Conservation (phyloP, 2,888 invertebrate species). For the Zhuqinia jingwanae region DNA sequence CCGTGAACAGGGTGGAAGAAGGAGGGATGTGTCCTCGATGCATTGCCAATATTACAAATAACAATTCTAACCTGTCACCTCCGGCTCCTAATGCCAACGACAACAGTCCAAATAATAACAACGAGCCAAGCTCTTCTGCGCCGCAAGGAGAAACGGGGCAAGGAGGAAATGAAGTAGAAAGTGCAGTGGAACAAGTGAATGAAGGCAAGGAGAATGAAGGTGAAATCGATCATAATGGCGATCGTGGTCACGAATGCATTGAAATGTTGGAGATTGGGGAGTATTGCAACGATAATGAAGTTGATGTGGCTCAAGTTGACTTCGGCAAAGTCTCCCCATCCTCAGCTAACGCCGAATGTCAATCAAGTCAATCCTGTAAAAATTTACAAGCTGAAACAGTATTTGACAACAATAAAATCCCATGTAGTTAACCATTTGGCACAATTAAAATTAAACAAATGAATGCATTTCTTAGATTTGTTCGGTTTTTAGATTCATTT, state of each 20-base stretch:
- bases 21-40: conserved; percentile 39
- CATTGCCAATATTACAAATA: conserved; percentile 31
- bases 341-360: not conserved
- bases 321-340: not conserved
- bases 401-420: not conserved
- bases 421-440: not conserved
- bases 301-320: not conserved
- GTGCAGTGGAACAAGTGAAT: not conserved
- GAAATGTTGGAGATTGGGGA: not conserved
- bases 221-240: not conserved
- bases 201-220: not conserved
- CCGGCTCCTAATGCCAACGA: conserved; percentile 5
- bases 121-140: not conserved
- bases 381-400: not conserved
- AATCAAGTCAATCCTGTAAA: not conserved
- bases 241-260: not conserved
- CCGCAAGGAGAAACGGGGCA: not conserved
- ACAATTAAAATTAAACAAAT: not conserved
- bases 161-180: not conserved
- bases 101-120: not conserved
- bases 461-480: not conserved
- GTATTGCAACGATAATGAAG: not conserved
- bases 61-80: conserved; percentile 1
- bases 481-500: too few species aligned
- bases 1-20: not conserved